Base-by-base conservation (phyloP, 2,113 vertebrate species). In the Spea bombifrons region DNA sequence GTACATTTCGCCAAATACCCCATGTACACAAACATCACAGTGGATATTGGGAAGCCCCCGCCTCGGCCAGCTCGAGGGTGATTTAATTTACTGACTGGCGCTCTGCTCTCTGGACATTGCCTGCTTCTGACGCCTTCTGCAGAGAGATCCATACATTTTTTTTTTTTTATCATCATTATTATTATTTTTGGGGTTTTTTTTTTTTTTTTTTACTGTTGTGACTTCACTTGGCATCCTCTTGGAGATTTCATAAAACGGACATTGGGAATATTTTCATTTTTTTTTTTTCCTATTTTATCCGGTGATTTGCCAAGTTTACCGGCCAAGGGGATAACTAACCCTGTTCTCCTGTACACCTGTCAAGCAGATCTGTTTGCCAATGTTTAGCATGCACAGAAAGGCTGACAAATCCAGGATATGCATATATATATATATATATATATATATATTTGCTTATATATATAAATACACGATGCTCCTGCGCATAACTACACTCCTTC, bases 11-110 rank as follows among this genome's bases (percentile, higher is more conserved):
- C 93, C 55, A 92, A 91, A 83, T 94, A 93, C 52, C 93, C 96
- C 0, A 93, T 99, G 83, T 99, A 98, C 89, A 98, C 96, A 78
- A 96, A 99, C 82, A 93, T 99, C 91, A 98, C 97, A 0, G 97
- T 99, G 91, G 96, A 99, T 88, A 98, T 99, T 0, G 97, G 96
- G 81, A 93, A 92, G 81, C 94, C 97, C 0, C 94, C 96, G 0
- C 94, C 94, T 0, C 93, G 96, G 86, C 93, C 94, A 17, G 83
- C 93, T 66, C 92, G 93, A 75, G 96, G 96, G 81, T 98, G 94
- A 88, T 10, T 45, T 69, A 73, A 17, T 71, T 3, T 15, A 64
- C 45, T 64, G 55, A 66, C 10, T 64, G 73, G 49, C 30, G 4
- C 48, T 48, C 12, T 68, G 63, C 44, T 17, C n/a, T 45, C 66